Evolutionary conservation across 2,888 invertebrate species (phyloP), one percentile per base, ranked within the genome.

Genomic region (Spilosoma lubricipeda): DNA sequence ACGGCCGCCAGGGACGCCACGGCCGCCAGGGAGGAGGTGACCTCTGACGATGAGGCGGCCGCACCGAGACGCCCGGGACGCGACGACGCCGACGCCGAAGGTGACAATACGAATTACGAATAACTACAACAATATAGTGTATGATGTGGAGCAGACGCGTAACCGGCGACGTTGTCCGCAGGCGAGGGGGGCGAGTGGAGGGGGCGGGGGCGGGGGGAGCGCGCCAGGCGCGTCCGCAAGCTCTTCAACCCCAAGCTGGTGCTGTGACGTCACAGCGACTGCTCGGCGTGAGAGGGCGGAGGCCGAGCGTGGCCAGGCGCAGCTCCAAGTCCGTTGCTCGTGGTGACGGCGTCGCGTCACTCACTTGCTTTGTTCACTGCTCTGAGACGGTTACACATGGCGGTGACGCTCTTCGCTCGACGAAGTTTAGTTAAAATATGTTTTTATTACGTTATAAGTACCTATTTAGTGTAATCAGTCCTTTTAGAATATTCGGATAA

Each of bases 241-340:
- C 65, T 79, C 66, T 72, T 73, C 72, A 72, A 72, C 59, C 72
- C 72, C 23, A 70, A 67, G 20, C 59, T 70, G 27, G 70, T 70
- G 33, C 36, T 75, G 48, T 72, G 72, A 72, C 39, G 23, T 9
- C 39, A 11, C 39, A 5, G 9, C 9, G 39, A 39, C 9, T 11
- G 3, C 39, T 11, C 39, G n/a, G n/a, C n/a, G n/a, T n/a, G n/a
- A n/a, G n/a, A n/a, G n/a, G n/a, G n/a, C n/a, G n/a, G n/a, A n/a
- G n/a, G n/a, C n/a, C n/a, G n/a, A n/a, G n/a, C n/a, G n/a, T n/a
- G n/a, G n/a, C n/a, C n/a, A n/a, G n/a, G n/a, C n/a, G n/a, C n/a
- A n/a, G n/a, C n/a, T n/a, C n/a, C n/a, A n/a, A n/a, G n/a, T n/a
- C n/a, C n/a, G n/a, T n/a, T n/a, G n/a, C n/a, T n/a, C n/a, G n/a